phyloP scores from a whole-genome alignment of 2,888 invertebrate genomes.

The Sarcophaga variegata region DNA sequence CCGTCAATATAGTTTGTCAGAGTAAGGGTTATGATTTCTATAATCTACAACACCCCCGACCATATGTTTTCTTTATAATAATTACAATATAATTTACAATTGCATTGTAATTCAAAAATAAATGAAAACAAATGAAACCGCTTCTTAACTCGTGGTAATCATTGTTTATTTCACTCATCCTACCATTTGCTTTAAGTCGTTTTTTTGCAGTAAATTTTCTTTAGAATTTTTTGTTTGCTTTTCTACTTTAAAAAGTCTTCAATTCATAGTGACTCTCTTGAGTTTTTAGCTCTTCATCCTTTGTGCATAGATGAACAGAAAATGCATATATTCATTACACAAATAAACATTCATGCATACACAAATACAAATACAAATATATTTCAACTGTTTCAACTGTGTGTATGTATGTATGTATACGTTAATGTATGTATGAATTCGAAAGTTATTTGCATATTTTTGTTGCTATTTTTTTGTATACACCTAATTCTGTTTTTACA shows the following conservation, averaged over 20 bases:
- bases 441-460: conserved; percentile 59
- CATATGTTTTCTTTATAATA: too few species aligned
- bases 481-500: too few species aligned
- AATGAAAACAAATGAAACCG: too few species aligned
- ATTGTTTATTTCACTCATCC: neutral
- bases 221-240: neutral
- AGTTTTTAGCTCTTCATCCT: neutral
- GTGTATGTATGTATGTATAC: neutral
- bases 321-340: conserved; percentile 11
- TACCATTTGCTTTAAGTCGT: neutral
- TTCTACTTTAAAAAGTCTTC: neutral
- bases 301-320: neutral
- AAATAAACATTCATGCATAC: conserved; percentile 12
- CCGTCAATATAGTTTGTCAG: too few species aligned
- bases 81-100: too few species aligned
- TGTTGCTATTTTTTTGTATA: conserved; percentile 27
- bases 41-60: too few species aligned
- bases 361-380: conserved; percentile 2
- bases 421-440: neutral
- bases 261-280: conserved; percentile 7
- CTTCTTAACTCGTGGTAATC: too few species aligned
- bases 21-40: too few species aligned
- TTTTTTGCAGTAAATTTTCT: neutral
- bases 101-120: too few species aligned
- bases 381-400: neutral